Percentiles rank a stretch among this genome's conserved stretches.
These are phyloP conservation scores for Romanogobio albipinnatus DNA, from an alignment of 2,113 vertebrate species.

Conservation along the genomic window DNA sequence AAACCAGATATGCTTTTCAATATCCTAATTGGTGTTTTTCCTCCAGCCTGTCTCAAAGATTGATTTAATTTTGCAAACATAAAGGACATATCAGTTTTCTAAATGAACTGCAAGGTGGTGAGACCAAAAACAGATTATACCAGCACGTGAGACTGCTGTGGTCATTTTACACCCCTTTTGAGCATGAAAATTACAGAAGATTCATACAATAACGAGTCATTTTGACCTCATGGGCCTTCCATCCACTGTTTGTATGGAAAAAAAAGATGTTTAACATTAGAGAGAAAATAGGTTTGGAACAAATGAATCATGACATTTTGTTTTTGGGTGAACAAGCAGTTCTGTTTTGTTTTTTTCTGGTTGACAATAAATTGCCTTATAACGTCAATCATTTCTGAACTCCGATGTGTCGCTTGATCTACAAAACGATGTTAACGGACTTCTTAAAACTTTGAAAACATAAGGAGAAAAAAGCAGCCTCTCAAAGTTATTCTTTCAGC, in stretches of 20 bases:
- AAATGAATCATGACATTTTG: constrained; percentile 4
- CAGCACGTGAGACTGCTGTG: too few species aligned
- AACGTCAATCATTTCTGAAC: constrained; percentile 1
- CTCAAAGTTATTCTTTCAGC: constrained; percentile 25
- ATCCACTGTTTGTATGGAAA: not conserved
- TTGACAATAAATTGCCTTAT: not conserved
- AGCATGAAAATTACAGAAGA: not conserved
- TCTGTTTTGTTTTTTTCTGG: not conserved
- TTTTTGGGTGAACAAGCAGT: not conserved
- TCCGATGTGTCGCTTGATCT: not conserved
- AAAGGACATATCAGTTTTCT: not conserved
- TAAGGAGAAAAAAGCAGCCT: not conserved
- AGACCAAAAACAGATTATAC: not conserved
- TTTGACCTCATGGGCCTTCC: not conserved
- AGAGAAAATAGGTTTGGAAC: not conserved
- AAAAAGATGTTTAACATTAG: not conserved
- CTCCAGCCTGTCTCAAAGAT: not conserved
- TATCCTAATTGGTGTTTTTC: not conserved
- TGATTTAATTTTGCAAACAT: not conserved
- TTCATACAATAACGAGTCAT: not conserved
- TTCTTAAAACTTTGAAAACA: not conserved
- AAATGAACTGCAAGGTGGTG: not conserved
- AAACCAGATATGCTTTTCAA: too few species aligned
- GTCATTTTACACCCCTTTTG: not conserved
- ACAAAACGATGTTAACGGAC: not conserved